phyloP scores from a whole-genome alignment of 2,888 invertebrate species.

The Actias luna region DNA sequence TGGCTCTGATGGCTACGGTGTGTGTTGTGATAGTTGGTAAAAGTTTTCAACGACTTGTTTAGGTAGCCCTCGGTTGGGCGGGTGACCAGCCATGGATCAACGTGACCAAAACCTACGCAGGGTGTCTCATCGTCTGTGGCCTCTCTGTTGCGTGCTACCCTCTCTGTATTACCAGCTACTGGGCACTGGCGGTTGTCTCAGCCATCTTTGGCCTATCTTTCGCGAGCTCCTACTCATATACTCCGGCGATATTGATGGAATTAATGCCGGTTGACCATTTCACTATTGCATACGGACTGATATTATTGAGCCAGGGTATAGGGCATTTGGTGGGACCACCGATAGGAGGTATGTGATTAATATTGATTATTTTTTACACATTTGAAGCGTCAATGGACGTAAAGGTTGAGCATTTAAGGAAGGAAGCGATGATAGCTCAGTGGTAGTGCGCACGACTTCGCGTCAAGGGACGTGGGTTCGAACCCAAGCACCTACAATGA shows the following conservation, averaged over 20 bases:
- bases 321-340: constrained; percentile 97
- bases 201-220: constrained; percentile 93
- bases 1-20: too few relatives aligned
- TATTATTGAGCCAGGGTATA: constrained; percentile 93
- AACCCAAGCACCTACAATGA: too few relatives aligned
- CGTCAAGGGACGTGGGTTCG: too few relatives aligned
- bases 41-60: constrained; percentile 18
- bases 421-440: too few relatives aligned
- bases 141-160: constrained; percentile 83
- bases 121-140: constrained; percentile 87
- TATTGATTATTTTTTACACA: neutral
- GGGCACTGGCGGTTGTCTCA: constrained; percentile 71
- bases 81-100: constrained; percentile 94
- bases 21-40: neutral
- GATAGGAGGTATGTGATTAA: constrained; percentile 86
- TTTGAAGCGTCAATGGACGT: too few relatives aligned
- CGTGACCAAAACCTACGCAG: constrained; percentile 90
- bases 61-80: constrained; percentile 92
- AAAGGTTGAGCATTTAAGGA: too few relatives aligned
- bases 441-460: too few relatives aligned
- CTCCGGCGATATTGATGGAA: constrained; percentile 93
- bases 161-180: constrained; percentile 73
- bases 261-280: constrained; percentile 94
- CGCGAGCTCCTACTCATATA: constrained; percentile 95
- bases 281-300: constrained; percentile 95